phyloP scores from a whole-genome alignment of 2,113 vertebrate species.

The Pygoscelis antarcticus region DNA sequence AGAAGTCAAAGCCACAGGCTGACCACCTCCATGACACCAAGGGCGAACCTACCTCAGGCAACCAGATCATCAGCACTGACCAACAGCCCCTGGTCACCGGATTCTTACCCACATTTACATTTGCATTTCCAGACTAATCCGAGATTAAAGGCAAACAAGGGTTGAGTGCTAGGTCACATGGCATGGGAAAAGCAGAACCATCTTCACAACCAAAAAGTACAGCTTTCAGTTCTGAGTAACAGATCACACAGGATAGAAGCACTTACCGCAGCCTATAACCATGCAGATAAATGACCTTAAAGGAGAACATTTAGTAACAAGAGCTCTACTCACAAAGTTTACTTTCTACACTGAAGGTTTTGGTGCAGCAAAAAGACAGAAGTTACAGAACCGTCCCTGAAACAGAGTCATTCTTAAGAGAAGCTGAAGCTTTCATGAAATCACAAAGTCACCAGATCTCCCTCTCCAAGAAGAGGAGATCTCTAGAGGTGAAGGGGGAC shows the following conservation, averaged over 20 bases:
- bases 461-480: background rate
- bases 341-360: background rate
- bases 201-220: background rate
- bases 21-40: background rate
- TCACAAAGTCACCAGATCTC: background rate
- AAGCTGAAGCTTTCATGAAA: background rate
- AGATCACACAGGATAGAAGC: background rate
- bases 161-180: background rate
- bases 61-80: background rate
- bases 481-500: background rate
- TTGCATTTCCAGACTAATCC: background rate
- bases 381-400: background rate
- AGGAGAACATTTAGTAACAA: background rate
- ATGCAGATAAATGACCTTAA: background rate
- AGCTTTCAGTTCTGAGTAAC: background rate
- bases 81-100: background rate
- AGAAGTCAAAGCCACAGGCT: background rate
- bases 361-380: background rate
- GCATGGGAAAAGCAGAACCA: slow-evolving; percentile 35
- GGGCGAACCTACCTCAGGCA: background rate
- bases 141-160: slow-evolving; percentile 10
- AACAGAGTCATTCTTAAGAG: background rate
- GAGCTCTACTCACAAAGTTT: background rate
- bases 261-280: background rate
- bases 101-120: background rate